These are phyloP conservation scores for Hemiscyllium ocellatum DNA, from an alignment of 2,113 vertebrate species.

Conservation along the genomic window DNA sequence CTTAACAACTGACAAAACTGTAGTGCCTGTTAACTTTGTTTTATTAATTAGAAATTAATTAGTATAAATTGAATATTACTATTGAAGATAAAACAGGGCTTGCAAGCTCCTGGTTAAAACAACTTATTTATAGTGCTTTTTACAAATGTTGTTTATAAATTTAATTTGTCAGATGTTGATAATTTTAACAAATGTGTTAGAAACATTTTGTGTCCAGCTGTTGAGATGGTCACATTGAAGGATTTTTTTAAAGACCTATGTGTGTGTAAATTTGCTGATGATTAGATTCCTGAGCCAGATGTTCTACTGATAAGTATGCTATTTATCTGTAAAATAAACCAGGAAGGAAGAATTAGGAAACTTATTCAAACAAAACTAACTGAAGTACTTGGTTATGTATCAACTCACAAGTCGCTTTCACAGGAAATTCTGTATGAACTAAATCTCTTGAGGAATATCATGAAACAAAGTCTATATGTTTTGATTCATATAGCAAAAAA, in stretches of 20 bases:
- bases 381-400: slow-evolving; percentile 10
- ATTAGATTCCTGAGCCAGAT: background rate
- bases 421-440: background rate
- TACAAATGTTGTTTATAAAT: background rate
- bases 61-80: background rate
- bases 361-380: background rate
- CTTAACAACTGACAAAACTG: background rate
- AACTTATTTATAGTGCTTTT: background rate
- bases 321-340: background rate
- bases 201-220: background rate
- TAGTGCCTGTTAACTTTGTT: too few species aligned
- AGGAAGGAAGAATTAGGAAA: slow-evolving; percentile 5
- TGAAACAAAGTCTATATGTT: background rate
- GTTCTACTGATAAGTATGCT: background rate
- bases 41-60: background rate
- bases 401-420: background rate
- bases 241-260: background rate
- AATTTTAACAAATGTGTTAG: background rate
- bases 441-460: background rate
- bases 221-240: background rate
- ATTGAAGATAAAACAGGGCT: background rate
- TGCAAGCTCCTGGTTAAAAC: background rate
- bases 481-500: background rate
- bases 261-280: background rate
- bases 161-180: background rate